These are phyloP conservation scores for Chymomyza amoena DNA, from an alignment of 2,888 invertebrate species.

Conservation along the genomic window DNA sequence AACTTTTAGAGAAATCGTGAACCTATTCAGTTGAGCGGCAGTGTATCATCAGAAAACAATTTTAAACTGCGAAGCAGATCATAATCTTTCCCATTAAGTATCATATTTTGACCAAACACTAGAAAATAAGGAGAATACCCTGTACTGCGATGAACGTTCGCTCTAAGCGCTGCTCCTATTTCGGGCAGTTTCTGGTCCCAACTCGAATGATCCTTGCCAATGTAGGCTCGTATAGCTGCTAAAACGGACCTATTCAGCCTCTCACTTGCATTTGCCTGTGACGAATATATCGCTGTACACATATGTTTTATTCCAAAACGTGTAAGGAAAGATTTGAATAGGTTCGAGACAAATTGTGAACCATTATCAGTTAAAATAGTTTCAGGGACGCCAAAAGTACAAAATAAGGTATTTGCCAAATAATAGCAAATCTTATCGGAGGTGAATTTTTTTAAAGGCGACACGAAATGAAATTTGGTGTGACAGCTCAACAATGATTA, in stretches of 20 bases:
- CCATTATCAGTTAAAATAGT: constrained; percentile 19
- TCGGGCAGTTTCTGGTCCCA: constrained; percentile 27
- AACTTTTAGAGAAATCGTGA: too few species aligned
- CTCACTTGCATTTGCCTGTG: too few species aligned
- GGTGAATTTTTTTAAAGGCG: constrained; percentile 5
- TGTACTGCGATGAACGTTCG: constrained; percentile 8
- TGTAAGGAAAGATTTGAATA: too few species aligned
- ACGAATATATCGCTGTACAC: too few species aligned
- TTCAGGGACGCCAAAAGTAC: constrained; percentile 20
- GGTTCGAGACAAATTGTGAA: constrained; percentile 18
- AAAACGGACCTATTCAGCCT: constrained; percentile 27
- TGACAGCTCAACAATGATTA: not conserved
- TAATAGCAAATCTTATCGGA: too few species aligned
- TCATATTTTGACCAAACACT: constrained; percentile 29
- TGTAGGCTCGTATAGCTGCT: constrained; percentile 27
- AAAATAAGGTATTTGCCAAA: too few species aligned
- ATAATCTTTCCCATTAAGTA: too few species aligned
- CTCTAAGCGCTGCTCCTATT: constrained; percentile 17
- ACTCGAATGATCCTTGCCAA: constrained; percentile 23
- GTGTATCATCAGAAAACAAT: too few species aligned
- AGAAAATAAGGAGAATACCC: constrained; percentile 22
- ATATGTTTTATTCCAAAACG: too few species aligned
- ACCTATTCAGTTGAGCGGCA: too few species aligned
- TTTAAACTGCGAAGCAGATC: too few species aligned
- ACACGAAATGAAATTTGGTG: constrained; percentile 5